Conservation (phyloP, 2,888 invertebrate species). For the Epinotia bilunana region DNA sequence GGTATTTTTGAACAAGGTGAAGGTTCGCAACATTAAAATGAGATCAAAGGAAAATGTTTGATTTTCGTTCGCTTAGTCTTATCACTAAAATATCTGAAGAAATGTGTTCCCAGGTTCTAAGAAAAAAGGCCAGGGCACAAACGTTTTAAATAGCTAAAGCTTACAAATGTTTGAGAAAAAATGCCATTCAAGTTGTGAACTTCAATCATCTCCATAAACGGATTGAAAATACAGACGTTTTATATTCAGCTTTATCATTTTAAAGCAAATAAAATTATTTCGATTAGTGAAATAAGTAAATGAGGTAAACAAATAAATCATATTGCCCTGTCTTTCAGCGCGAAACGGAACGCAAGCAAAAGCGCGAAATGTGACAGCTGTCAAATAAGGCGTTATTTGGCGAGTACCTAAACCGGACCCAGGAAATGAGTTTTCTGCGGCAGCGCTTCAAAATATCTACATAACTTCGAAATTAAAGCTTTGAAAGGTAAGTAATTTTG, state of each 20-base stretch:
- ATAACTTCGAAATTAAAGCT: not conserved
- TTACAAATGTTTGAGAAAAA: too few relatives aligned
- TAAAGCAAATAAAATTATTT: too few relatives aligned
- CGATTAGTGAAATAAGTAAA: not conserved
- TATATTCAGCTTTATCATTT: too few relatives aligned
- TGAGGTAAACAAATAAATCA: slow-evolving; percentile 1
- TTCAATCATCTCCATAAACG: too few relatives aligned
- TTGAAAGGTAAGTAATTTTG: not conserved
- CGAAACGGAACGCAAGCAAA: slow-evolving; percentile 21
- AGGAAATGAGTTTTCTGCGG: slow-evolving; percentile 40
- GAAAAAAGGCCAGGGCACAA: too few relatives aligned
- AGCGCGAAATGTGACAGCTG: slow-evolving; percentile 40
- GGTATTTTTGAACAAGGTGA: too few relatives aligned
- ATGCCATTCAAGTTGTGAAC: too few relatives aligned
- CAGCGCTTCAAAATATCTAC: not conserved
- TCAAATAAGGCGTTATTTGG: slow-evolving; percentile 38
- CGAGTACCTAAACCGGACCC: slow-evolving; percentile 19
- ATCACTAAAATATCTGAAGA: not conserved
- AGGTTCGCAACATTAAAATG: not conserved
- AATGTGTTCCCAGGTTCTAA: not conserved
- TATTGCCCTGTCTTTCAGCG: not conserved
- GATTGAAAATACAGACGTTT: too few relatives aligned
- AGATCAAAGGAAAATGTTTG: not conserved
- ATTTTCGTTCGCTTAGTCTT: not conserved
- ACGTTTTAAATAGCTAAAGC: too few relatives aligned